Percentiles rank a stretch among this genome's conserved stretches.
Conservation (phyloP, 2,797 vertebrate genomes). For the Bovichtus diacanthus region DNA sequence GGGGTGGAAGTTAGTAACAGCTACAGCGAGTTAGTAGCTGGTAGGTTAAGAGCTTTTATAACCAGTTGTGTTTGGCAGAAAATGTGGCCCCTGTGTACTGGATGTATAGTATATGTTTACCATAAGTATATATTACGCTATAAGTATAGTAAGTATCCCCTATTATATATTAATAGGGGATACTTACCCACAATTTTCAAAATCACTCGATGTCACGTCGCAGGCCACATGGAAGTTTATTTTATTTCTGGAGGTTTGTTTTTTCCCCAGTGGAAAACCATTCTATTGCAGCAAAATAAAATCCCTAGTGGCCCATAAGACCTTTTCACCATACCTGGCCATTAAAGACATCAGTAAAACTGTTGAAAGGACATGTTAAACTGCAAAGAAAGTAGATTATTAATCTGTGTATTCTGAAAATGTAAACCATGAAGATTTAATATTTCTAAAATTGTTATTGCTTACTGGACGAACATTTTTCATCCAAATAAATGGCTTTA, state of each 20-base stretch:
- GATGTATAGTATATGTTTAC: not conserved
- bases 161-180: no score
- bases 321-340: not conserved
- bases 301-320: not conserved
- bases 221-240: not conserved
- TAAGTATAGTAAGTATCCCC: no score
- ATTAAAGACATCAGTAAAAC: not conserved
- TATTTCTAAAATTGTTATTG: no score
- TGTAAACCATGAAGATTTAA: not conserved
- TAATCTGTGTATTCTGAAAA: not conserved
- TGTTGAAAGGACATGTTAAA: not conserved
- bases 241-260: not conserved
- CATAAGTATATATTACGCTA: no score
- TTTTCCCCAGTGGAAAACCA: not conserved
- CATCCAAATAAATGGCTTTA: not conserved
- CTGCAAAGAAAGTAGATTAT: not conserved
- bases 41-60: conserved; percentile 1
- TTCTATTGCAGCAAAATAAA: not conserved
- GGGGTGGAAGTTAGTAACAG: conserved; percentile 42
- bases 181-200: not conserved
- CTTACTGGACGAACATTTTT: not conserved
- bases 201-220: not conserved
- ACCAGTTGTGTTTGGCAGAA: conserved; percentile 15
- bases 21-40: conserved; percentile 9
- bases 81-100: not conserved